Percentiles rank a stretch among this genome's conserved stretches.
These are phyloP conservation scores for Metellina segmentata DNA, from an alignment of 2,888 invertebrate genomes.

Conservation along the genomic window DNA sequence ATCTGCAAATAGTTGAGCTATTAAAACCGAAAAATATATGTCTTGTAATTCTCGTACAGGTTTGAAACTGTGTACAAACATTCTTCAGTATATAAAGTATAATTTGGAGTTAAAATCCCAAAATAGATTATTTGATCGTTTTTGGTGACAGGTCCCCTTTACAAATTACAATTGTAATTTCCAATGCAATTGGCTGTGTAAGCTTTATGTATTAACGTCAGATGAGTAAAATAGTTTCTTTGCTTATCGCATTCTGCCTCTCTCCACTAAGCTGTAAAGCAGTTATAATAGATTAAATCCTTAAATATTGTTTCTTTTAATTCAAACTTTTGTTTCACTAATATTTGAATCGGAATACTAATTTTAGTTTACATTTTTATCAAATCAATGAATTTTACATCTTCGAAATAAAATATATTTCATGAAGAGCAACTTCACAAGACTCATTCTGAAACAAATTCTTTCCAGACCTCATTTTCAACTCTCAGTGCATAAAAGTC, in stretches of 20 bases:
- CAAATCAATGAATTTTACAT: not conserved
- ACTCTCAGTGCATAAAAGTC: not conserved
- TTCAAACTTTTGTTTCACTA: no score
- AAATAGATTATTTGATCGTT: no score
- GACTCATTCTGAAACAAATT: not conserved
- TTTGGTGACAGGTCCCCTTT: no score
- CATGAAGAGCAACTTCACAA: not conserved
- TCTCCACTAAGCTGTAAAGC: not conserved
- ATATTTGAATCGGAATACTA: not conserved
- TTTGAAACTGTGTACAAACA: no score
- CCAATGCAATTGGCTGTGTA: slow-evolving; percentile 17
- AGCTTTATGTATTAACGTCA: slow-evolving; percentile 19
- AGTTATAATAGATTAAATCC: no score
- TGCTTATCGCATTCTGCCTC: not conserved
- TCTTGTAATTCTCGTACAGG: no score
- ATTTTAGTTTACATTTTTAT: not conserved
- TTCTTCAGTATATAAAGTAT: no score
- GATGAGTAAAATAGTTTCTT: not conserved
- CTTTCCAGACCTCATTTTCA: not conserved
- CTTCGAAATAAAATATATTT: not conserved
- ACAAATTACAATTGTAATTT: no score
- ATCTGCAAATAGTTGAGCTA: no score
- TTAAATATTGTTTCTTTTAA: no score
- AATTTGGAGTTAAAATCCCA: no score
- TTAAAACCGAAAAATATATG: no score